Percentiles rank a stretch among this genome's conserved stretches.
phyloP scores from a whole-genome alignment of 1,140 invertebrate species.

The Gonatopus flavifemur region DNA sequence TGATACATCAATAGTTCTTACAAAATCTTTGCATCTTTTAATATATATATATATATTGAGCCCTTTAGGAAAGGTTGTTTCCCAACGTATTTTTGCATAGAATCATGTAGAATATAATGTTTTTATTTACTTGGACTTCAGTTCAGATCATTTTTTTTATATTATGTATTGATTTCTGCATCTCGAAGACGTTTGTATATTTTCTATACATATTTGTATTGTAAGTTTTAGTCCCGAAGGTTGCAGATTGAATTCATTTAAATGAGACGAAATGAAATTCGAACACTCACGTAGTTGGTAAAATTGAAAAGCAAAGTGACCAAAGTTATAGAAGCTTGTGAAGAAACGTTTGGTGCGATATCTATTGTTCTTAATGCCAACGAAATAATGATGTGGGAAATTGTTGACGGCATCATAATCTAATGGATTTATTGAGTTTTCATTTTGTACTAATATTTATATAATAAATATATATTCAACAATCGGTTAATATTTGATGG shows the following conservation, averaged over 20 bases:
- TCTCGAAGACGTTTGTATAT: constrained; percentile 25
- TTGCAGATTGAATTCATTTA: too few relatives aligned
- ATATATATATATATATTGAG: constrained; percentile 24
- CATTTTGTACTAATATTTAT: too few relatives aligned
- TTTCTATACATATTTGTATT: constrained; percentile 24
- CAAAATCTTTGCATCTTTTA: too few relatives aligned
- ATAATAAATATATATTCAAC: too few relatives aligned
- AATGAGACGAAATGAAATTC: too few relatives aligned
- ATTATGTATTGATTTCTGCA: constrained; percentile 23
- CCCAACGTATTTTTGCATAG: constrained; percentile 7
- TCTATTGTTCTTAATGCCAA: constrained; percentile 13
- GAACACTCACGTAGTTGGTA: constrained; percentile 10
- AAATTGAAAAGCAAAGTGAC: constrained; percentile 35
- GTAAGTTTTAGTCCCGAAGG: constrained; percentile 10
- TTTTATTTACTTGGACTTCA: neutral
- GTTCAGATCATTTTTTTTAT: constrained; percentile 10
- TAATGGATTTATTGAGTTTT: too few relatives aligned
- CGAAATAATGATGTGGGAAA: too few relatives aligned
- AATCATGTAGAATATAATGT: neutral
- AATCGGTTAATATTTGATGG: constrained; percentile 11
- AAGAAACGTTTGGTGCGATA: constrained; percentile 23
- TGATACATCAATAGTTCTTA: too few relatives aligned
- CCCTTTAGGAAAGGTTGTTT: constrained; percentile 4
- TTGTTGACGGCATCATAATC: too few relatives aligned
- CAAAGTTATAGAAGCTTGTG: constrained; percentile 40